These are phyloP conservation scores for Himalopsyche kuldschensis DNA, from an alignment of 2,888 invertebrate genomes.

Conservation along the genomic window DNA sequence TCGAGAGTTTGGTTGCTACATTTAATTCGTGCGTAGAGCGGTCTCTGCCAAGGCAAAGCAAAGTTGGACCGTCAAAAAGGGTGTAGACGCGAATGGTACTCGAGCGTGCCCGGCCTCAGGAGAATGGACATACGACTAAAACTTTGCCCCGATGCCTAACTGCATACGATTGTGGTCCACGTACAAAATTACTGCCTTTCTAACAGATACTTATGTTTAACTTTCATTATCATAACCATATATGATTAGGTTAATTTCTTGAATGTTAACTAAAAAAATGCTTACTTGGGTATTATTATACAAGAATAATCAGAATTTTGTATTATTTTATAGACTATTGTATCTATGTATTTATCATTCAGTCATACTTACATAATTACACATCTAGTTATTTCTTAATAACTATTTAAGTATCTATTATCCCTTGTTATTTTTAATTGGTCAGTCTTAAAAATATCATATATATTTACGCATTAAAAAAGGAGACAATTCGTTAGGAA, in stretches of 20 bases:
- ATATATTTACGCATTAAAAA: too few species aligned
- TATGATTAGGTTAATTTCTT: not conserved
- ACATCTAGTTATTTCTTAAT: too few species aligned
- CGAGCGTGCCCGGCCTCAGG: not conserved
- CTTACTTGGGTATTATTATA: too few species aligned
- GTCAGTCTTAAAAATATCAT: too few species aligned
- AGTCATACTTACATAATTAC: too few species aligned
- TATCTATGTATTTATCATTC: too few species aligned
- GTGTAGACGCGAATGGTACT: constrained; percentile 24
- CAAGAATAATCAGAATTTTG: too few species aligned
- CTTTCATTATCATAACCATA: not conserved
- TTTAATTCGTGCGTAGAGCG: not conserved
- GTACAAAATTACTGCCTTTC: not conserved
- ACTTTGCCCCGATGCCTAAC: not conserved
- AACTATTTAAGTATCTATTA: too few species aligned
- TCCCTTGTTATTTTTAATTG: too few species aligned
- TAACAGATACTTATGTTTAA: not conserved
- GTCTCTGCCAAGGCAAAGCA: not conserved
- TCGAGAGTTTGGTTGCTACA: not conserved
- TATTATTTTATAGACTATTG: too few species aligned
- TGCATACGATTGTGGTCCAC: not conserved
- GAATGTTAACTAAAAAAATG: not conserved
- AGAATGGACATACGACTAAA: not conserved
- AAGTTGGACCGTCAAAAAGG: constrained; percentile 13
- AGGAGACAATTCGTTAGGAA: too few species aligned